These are phyloP conservation scores for Eulemur macaco DNA, from an alignment of 2,113 vertebrate genomes.

Conservation along the genomic window DNA sequence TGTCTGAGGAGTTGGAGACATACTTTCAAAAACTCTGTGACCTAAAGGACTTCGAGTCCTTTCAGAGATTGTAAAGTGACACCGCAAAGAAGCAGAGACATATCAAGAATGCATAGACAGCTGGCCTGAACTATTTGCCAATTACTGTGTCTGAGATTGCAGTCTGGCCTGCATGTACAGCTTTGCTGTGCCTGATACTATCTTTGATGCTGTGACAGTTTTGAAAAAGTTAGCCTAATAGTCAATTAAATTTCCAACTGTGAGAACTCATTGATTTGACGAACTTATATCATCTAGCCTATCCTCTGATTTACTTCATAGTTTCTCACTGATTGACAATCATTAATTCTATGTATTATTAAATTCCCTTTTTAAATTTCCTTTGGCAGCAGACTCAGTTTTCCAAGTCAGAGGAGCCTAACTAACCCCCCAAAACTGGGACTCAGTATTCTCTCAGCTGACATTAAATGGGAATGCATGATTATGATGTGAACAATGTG, in stretches of 20 bases:
- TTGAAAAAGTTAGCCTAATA: conserved; percentile 65
- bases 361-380: conserved; percentile 31
- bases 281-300: conserved; percentile 14
- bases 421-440: background rate
- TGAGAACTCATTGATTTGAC: conserved; percentile 62
- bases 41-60: background rate
- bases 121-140: conserved; percentile 46
- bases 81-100: background rate
- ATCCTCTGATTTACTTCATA: conserved; percentile 56
- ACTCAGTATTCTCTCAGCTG: background rate
- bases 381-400: background rate
- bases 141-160: conserved; percentile 58
- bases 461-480: background rate
- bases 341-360: conserved; percentile 64
- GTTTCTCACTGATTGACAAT: conserved; percentile 50
- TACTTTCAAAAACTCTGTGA: background rate
- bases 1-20: background rate
- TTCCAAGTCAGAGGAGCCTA: background rate
- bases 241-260: conserved; percentile 73
- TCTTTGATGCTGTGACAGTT: conserved; percentile 66
- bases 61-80: conserved; percentile 20
- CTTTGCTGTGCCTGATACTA: conserved; percentile 45
- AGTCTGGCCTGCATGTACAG: conserved; percentile 46
- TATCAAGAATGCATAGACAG: conserved; percentile 31
- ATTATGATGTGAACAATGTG: background rate